These are phyloP conservation scores for Colinus virginianus DNA, from an alignment of 2,113 vertebrate genomes.

Conservation along the genomic window DNA sequence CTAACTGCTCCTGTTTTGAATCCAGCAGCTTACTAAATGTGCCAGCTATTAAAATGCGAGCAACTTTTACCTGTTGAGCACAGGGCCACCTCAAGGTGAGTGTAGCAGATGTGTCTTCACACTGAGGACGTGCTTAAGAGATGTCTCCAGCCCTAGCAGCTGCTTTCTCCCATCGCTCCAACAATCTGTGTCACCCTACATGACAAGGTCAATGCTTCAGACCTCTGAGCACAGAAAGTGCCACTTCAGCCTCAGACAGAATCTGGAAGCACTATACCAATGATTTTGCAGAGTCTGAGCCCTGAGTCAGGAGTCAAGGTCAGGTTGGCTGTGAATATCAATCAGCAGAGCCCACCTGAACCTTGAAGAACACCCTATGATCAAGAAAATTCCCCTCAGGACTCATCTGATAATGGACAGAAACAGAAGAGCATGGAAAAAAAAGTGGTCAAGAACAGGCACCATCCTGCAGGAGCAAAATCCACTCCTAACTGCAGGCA, in stretches of 20 bases:
- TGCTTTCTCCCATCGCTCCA: background rate
- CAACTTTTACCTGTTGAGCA: background rate
- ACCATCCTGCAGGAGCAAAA: background rate
- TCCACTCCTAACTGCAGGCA: background rate
- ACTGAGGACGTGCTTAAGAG: background rate
- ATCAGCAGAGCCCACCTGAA: background rate
- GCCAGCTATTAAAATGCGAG: background rate
- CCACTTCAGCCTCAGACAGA: background rate
- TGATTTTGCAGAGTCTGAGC: background rate
- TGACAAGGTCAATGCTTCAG: background rate
- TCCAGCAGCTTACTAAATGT: background rate
- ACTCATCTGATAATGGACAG: background rate
- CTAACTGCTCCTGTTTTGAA: background rate
- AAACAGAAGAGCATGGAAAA: background rate
- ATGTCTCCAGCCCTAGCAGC: conserved; percentile 3
- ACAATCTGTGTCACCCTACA: background rate
- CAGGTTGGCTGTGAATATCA: background rate
- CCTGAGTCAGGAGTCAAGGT: background rate
- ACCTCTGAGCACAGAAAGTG: background rate
- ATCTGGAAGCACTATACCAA: background rate
- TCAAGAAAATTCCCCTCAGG: background rate
- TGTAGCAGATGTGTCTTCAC: background rate
- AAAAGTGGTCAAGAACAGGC: background rate
- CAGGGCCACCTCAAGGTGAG: background rate
- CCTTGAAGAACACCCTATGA: rapidly evolving